Percentiles rank a stretch among this genome's conserved stretches.
These are phyloP conservation scores for Galeruca laticollis DNA, from an alignment of 2,888 invertebrate species.

Conservation along the genomic window DNA sequence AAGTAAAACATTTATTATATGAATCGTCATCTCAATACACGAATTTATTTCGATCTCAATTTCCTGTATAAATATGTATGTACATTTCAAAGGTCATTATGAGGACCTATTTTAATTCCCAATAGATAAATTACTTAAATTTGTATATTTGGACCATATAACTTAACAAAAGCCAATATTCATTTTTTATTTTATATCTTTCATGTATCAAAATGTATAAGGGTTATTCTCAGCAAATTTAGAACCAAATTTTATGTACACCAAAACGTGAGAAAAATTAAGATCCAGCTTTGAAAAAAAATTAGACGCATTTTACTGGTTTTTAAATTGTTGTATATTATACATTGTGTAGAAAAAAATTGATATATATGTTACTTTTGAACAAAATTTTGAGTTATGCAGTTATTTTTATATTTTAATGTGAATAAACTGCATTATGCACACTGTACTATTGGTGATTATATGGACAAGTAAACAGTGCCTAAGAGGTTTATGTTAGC, in stretches of 20 bases:
- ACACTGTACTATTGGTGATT: too few species aligned
- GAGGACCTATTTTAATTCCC: not conserved
- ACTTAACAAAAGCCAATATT: not conserved
- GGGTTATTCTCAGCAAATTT: not conserved
- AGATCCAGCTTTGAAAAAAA: not conserved
- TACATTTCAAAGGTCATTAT: not conserved
- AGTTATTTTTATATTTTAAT: too few species aligned
- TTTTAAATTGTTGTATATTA: too few species aligned
- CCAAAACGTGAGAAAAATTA: not conserved
- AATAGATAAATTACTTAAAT: not conserved
- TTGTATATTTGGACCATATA: not conserved
- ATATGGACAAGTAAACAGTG: too few species aligned
- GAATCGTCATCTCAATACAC: not conserved
- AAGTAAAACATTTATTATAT: not conserved
- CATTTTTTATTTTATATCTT: not conserved
- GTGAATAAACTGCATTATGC: too few species aligned
- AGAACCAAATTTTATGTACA: not conserved
- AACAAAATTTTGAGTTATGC: too few species aligned
- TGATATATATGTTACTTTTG: too few species aligned
- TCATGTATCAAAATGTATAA: not conserved
- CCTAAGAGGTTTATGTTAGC: too few species aligned
- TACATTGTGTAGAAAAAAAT: too few species aligned
- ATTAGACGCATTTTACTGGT: too few species aligned
- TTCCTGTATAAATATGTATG: too few species aligned
- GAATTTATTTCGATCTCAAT: not conserved